Percentiles rank a stretch among this genome's conserved stretches.
These are phyloP conservation scores for Malthinus flaveolus DNA, from an alignment of 2,888 invertebrate species.

Conservation along the genomic window DNA sequence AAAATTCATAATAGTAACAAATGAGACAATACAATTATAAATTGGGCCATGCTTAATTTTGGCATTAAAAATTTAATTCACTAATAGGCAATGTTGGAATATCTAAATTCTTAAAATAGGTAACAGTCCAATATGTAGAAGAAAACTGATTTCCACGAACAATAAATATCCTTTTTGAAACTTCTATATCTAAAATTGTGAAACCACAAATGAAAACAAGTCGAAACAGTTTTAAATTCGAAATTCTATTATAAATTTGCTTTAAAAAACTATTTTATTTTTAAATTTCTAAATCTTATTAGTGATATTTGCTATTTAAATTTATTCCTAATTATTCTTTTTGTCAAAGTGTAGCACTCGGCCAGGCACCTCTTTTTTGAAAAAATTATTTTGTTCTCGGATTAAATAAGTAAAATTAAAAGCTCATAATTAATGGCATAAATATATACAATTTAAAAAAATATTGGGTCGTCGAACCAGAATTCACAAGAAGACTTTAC, in stretches of 20 bases:
- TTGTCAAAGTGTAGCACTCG: slow-evolving; percentile 26
- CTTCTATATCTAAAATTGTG: too few species aligned
- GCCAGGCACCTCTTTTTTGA: slow-evolving; percentile 29
- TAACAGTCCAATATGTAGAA: too few species aligned
- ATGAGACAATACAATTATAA: slow-evolving; percentile 1
- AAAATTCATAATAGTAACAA: slow-evolving; percentile 9
- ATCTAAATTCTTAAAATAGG: too few species aligned
- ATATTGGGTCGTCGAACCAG: slow-evolving; percentile 5
- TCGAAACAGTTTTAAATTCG: neutral
- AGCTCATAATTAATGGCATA: slow-evolving; percentile 4
- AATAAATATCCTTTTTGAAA: slow-evolving; percentile 2
- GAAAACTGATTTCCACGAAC: slow-evolving; percentile 1
- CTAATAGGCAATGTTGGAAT: neutral
- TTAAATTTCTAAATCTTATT: slow-evolving; percentile 24
- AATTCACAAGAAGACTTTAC: slow-evolving; percentile 17
- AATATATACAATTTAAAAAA: slow-evolving; percentile 15
- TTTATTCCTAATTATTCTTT: slow-evolving; percentile 21
- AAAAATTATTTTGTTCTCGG: neutral
- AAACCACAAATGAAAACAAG: neutral
- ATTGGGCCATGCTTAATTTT: neutral
- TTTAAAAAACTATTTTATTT: slow-evolving; percentile 30
- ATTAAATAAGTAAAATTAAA: slow-evolving; percentile 1
- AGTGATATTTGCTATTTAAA: slow-evolving; percentile 23
- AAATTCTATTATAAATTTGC: slow-evolving; percentile 23
- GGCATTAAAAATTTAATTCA: neutral